phyloP scores from a whole-genome alignment of 2,113 vertebrate genomes.

The Peromyscus maniculatus region DNA sequence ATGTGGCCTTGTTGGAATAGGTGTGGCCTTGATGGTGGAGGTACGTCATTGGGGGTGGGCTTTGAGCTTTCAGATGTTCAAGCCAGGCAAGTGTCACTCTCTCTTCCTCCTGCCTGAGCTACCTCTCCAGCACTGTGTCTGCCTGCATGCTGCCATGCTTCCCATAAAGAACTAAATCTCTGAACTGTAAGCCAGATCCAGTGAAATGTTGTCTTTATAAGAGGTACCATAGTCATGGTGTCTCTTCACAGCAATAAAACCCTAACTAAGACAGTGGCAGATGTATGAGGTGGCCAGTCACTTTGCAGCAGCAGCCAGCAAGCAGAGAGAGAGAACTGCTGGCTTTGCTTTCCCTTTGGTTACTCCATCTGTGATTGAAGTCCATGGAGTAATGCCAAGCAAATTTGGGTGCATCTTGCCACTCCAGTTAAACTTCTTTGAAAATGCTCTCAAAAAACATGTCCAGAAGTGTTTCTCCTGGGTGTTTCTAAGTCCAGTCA shows the following conservation, averaged over 20 bases:
- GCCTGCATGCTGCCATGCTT: neutral
- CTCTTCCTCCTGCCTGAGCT: neutral
- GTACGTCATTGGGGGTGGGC: neutral
- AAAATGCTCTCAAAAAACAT: neutral
- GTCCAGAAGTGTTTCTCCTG: neutral
- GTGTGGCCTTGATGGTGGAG: neutral
- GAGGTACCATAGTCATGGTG: neutral
- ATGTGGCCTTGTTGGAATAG: neutral
- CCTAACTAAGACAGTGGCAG: neutral
- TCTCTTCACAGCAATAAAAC: neutral
- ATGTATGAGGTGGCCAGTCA: neutral
- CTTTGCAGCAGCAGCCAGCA: neutral
- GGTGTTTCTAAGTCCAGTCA: neutral
- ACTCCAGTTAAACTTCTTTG: neutral
- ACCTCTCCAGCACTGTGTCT: neutral
- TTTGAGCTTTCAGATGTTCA: neutral
- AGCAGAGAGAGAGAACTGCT: neutral
- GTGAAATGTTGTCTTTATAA: neutral
- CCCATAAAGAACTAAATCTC: neutral
- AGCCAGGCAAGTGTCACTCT: neutral
- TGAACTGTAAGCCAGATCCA: neutral
- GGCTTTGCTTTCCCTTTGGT: neutral
- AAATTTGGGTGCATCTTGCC: neutral
- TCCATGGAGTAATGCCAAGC: neutral
- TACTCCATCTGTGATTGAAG: neutral